Conservation (phyloP, 2,113 vertebrate species). For the Nycticryphes semicollaris region DNA sequence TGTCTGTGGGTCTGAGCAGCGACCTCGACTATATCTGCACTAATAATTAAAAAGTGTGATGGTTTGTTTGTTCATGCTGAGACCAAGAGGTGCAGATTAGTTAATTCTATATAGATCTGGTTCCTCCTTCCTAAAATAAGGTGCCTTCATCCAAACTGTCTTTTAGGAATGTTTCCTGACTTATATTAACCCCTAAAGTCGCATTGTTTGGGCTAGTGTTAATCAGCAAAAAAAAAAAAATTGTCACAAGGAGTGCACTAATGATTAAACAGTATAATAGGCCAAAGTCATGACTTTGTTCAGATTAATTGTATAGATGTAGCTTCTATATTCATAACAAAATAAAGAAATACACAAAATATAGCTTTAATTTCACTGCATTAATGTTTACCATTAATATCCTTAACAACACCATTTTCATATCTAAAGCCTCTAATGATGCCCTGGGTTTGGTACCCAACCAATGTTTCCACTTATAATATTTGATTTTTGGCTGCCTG, state of each 20-base stretch:
- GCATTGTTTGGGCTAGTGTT: neutral
- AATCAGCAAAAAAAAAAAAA: neutral
- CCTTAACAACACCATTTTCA: neutral
- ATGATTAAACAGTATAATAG: neutral
- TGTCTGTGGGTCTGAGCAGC: neutral
- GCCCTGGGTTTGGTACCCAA: neutral
- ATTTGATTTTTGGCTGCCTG: neutral
- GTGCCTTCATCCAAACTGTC: neutral
- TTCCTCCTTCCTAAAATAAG: neutral
- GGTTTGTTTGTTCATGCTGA: neutral
- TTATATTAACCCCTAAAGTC: neutral
- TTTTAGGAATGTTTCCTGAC: neutral
- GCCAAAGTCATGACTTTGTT: neutral
- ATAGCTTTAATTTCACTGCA: neutral
- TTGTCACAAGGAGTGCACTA: neutral
- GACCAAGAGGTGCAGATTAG: neutral
- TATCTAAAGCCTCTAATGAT: neutral
- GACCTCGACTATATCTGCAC: neutral
- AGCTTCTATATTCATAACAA: neutral
- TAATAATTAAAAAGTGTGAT: neutral
- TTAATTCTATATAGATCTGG: neutral
- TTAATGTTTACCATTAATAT: neutral
- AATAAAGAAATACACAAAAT: neutral
- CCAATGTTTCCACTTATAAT: neutral
- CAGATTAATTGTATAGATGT: neutral